phyloP scores from a whole-genome alignment of 2,797 vertebrate genomes.

The Sorex maritimensis region DNA sequence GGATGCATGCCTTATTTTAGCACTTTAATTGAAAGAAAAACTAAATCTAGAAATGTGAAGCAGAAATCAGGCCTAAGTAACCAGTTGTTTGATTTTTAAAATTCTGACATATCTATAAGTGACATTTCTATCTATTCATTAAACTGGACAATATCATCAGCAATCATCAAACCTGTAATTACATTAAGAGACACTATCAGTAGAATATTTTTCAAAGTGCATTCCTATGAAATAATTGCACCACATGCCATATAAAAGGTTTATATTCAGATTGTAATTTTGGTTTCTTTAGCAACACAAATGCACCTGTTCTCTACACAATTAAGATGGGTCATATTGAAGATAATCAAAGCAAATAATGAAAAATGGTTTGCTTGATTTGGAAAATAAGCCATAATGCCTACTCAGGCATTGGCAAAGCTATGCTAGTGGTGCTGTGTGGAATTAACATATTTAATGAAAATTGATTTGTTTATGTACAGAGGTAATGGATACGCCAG shows the following conservation, averaged over 20 bases:
- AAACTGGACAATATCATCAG: constrained; percentile 53
- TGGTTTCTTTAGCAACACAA: constrained; percentile 74
- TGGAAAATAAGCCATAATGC: constrained; percentile 75
- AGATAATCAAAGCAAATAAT: constrained; percentile 83
- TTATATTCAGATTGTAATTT: constrained; percentile 77
- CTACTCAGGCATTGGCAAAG: constrained; percentile 72
- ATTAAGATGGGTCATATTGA: constrained; percentile 78
- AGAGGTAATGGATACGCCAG: constrained; percentile 85
- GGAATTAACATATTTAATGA: constrained; percentile 88
- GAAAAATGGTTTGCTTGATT: constrained; percentile 81
- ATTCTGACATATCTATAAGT: constrained; percentile 13
- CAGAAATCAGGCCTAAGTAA: neutral
- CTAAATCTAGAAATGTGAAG: neutral
- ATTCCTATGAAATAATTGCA: constrained; percentile 67
- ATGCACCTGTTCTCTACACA: constrained; percentile 70
- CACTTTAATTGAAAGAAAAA: neutral
- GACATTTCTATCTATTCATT: constrained; percentile 52
- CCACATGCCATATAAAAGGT: constrained; percentile 46
- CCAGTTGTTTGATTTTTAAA: constrained; percentile 22
- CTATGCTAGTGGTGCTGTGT: constrained; percentile 78
- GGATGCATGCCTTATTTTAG: neutral
- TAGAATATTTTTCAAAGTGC: constrained; percentile 69
- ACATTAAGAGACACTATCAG: constrained; percentile 48
- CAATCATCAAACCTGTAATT: constrained; percentile 63
- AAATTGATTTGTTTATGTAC: constrained; percentile 91